Percentiles rank a stretch among this genome's conserved stretches.
phyloP scores from a whole-genome alignment of 92 coral and sea anemone species.

The Actinernus sp. region DNA sequence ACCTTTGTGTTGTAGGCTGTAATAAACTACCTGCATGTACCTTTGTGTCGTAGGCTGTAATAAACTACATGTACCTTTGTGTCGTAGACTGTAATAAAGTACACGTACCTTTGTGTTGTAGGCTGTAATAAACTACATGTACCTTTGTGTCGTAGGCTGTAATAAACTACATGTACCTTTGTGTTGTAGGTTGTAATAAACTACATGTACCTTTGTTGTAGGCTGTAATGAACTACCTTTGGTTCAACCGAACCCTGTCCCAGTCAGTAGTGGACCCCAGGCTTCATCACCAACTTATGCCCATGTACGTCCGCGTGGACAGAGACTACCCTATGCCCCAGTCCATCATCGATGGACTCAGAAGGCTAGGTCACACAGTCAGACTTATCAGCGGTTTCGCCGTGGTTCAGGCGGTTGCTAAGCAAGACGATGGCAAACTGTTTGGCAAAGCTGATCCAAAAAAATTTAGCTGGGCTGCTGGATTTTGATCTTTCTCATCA shows the following conservation, averaged over 20 bases:
- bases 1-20: no score
- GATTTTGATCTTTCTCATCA: slow-evolving; percentile 47
- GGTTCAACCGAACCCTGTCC: slow-evolving; percentile 81
- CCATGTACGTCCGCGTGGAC: slow-evolving; percentile 58
- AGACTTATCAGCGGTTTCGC: slow-evolving; percentile 28
- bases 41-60: no score
- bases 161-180: no score
- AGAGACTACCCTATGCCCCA: slow-evolving; percentile 49
- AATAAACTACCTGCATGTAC: no score
- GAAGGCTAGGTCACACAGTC: slow-evolving; percentile 76
- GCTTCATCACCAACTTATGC: slow-evolving; percentile 88
- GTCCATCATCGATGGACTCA: slow-evolving; percentile 76
- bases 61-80: no score
- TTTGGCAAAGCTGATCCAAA: slow-evolving; percentile 90
- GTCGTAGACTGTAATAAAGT: no score
- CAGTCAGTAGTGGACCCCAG: slow-evolving; percentile 87
- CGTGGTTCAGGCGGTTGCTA: slow-evolving; percentile 88
- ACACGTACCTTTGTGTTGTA: no score
- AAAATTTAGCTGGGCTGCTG: slow-evolving; percentile 88
- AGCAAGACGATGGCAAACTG: slow-evolving; percentile 59
- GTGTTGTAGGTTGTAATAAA: no score
- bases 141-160: no score
- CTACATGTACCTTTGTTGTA: no score
- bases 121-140: no score
- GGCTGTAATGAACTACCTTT: slow-evolving; percentile 83